Conservation (phyloP, 1,140 invertebrate genomes). For the Oscheius sp. region DNA sequence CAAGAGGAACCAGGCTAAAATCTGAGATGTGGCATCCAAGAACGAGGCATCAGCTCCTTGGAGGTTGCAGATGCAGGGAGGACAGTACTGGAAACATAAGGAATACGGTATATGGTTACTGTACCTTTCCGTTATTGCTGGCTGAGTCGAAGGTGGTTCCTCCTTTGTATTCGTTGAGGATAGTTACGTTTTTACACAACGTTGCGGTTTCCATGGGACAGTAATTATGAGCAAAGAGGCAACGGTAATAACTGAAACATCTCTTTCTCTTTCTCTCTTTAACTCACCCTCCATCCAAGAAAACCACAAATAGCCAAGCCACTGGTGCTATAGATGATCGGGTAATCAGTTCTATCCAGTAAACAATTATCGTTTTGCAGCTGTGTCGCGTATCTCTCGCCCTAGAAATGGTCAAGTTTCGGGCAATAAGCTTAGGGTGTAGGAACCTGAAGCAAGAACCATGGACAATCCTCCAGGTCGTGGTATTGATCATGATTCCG, state of each 20-base stretch:
- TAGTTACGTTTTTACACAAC: constrained; percentile 40
- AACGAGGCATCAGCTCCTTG: constrained; percentile 22
- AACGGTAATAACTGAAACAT: constrained; percentile 47
- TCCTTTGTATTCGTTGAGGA: constrained; percentile 3
- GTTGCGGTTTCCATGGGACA: constrained; percentile 30
- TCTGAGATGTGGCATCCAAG: constrained; percentile 32
- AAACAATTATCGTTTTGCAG: constrained; percentile 47
- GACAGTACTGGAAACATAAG: constrained; percentile 26
- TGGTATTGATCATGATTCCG: constrained; percentile 49
- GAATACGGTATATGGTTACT: not conserved
- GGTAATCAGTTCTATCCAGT: constrained; percentile 44
- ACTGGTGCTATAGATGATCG: constrained; percentile 48
- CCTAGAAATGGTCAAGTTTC: no score
- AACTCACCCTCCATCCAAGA: constrained; percentile 45
- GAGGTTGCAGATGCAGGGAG: constrained; percentile 28
- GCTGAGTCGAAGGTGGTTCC: constrained; percentile 14
- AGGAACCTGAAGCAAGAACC: constrained; percentile 55
- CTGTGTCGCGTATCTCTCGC: constrained; percentile 42
- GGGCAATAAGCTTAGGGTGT: no score
- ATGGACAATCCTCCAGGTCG: constrained; percentile 55
- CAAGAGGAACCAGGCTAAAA: constrained; percentile 26
- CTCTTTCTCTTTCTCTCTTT: not conserved
- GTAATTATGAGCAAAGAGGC: constrained; percentile 45
- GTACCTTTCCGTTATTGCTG: constrained; percentile 33
- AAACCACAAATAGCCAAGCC: constrained; percentile 54